Evolutionary conservation across 2,113 vertebrate genomes (phyloP), one percentile per base, ranked within the genome.

Genomic region (Alouatta palliata): DNA sequence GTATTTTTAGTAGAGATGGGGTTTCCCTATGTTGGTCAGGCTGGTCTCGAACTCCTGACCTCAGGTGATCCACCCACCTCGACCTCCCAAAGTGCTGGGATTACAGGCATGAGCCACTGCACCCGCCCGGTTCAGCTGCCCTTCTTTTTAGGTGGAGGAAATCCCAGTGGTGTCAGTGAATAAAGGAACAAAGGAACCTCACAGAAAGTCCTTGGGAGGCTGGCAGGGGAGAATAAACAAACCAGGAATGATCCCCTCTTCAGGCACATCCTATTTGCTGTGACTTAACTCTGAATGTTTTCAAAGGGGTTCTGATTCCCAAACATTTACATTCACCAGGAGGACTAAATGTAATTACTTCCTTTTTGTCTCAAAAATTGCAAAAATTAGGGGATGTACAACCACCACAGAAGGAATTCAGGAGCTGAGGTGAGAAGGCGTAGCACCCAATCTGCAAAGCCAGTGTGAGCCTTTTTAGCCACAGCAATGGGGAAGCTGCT

Each of bases 401-500:
- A 82, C 81, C 76, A 37, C 32, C 6, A 90, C 87, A 93, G 71
- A 95, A 85, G 91, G 56, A 97, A 93, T 88, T 79, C 89, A 87
- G 87, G 87, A 97, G 91, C 47, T 86, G 66, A 94, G 87, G 70
- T 43, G 35, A 73, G 37, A 21, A 32, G 47, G 75, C 70, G 45
- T 40, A 86, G n/a, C 17, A 14, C 35, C 19, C 37, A 92, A 90
- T 95, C 94, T 97, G 52, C 1, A 13, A 97, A 97, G 97, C 19
- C 97, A 96, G 85, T 71, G 45, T 58, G 95, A 98, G 95, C 75
- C 97, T 97, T 95, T 94, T 27, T 79, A 94, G 82, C 94, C 5
- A 91, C 27, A 94, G 90, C 52, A 27, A 54, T 16, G 40, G 94
- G 80, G 93, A 43, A 90, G 66, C 66, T 71, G 79, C n/a, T 87